Percentiles rank a stretch among this genome's conserved stretches.
Evolutionary conservation across 2,113 vertebrate genomes (phyloP).

Genomic region (Lanius collurio): DNA sequence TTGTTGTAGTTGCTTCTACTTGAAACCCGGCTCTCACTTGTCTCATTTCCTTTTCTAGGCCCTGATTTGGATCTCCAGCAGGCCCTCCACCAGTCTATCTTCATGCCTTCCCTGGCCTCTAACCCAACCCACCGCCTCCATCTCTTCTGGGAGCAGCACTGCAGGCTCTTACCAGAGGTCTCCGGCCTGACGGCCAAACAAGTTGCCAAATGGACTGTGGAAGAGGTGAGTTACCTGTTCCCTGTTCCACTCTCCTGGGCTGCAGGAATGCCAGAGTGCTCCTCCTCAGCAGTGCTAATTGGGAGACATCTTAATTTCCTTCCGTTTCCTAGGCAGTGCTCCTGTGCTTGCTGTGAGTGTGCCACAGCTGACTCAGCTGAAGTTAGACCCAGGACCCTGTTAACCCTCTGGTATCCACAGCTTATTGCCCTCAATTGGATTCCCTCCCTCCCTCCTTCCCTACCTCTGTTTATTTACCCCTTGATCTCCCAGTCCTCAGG

Average conservation of each 20-base stretch:
- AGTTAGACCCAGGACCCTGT: background rate
- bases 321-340: background rate
- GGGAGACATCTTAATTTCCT: background rate
- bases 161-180: constrained; percentile 88
- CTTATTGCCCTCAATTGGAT: background rate
- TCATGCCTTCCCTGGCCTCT: constrained; percentile 82
- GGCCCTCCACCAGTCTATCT: constrained; percentile 88
- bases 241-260: background rate
- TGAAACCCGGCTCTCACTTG: background rate
- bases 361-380: background rate
- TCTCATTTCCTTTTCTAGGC: constrained; percentile 36
- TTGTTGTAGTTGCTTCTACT: background rate
- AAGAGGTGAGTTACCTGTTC: constrained; percentile 79
- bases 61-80: constrained; percentile 83
- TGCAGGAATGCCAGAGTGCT: background rate
- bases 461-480: background rate
- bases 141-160: constrained; percentile 91
- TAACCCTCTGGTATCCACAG: background rate
- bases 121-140: constrained; percentile 82
- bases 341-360: background rate
- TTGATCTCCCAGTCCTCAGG: background rate
- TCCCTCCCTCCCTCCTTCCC: background rate
- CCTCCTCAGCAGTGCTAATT: background rate
- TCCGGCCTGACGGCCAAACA: constrained; percentile 85
- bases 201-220: constrained; percentile 87